Percentiles rank a stretch among this genome's conserved stretches.
Evolutionary conservation across 2,113 vertebrate genomes (phyloP).

Genomic region (Tapirus terrestris): DNA sequence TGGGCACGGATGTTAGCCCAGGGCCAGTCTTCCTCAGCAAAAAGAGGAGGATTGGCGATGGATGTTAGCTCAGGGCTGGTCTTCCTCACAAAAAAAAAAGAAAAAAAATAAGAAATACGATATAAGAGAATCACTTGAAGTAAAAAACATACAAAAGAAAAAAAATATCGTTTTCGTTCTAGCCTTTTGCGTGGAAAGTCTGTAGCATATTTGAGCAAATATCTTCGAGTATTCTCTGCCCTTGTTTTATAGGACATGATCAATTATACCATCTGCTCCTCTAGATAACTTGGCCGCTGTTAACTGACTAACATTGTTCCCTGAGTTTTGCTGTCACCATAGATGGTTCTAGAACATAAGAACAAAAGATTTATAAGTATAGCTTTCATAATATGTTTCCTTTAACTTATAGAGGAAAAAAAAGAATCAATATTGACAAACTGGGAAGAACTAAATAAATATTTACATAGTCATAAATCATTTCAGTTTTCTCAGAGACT

Average conservation of each 20-base stretch:
- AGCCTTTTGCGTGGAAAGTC: neutral
- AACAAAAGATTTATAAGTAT: constrained; percentile 44
- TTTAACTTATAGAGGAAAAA: neutral
- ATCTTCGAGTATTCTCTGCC: neutral
- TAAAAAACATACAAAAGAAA: neutral
- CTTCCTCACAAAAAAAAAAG: too few species aligned
- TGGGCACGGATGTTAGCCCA: too few species aligned
- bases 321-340: constrained; percentile 41
- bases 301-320: constrained; percentile 45
- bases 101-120: neutral
- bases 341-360: constrained; percentile 23
- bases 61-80: too few species aligned
- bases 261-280: constrained; percentile 42
- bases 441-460: constrained; percentile 12
- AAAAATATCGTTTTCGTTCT: neutral
- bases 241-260: neutral
- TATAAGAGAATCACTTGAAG: neutral
- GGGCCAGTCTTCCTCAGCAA: too few species aligned
- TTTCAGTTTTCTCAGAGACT: constrained; percentile 40
- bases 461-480: constrained; percentile 27
- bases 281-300: constrained; percentile 20
- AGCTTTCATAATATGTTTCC: neutral
- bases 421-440: neutral
- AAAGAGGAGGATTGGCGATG: too few species aligned
- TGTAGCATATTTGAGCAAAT: neutral